Evolutionary conservation across 1,140 invertebrate genomes (phyloP), one percentile per base, ranked within the genome.

Genomic region (Lordiphosa stackelbergi): DNA sequence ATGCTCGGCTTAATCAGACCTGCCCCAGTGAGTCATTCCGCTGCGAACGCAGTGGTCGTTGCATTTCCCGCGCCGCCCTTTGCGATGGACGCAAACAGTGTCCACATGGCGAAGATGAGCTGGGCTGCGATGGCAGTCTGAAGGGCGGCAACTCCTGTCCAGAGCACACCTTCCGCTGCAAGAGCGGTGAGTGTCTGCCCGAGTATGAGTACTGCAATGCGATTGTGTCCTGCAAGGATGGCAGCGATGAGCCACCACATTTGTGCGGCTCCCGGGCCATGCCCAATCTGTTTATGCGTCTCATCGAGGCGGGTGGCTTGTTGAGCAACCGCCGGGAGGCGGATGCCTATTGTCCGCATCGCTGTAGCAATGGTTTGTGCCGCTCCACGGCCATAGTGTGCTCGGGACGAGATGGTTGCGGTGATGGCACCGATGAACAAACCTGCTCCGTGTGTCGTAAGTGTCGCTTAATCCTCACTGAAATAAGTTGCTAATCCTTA

Each of bases 151-250:
- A 84, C 75, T 89, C 90, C 28, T 95, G 94, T 85, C 94, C 94
- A n/a, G 89, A 91, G 36, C 91, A 94, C 60, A 94, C 94, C 2
- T 95, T 95, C 88, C 91, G 93, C 55, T 97, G 95, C 83, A 91
- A 91, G 51, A 94, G 94, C 63, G 95, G 95, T 3, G 93, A 94
- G 71, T 97, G 95, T 75, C 86, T 96, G 37, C 95, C 95, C 0
- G 95, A 94, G 70, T 96, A 95, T 84, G 94, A 95, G 81, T 96
- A 96, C 88, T 97, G 95, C 88, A 97, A 97, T 87, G 94, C 95
- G 0, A 93, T 96, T 40, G 90, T 95, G 8, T 92, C 94, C 41
- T 96, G 95, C 87, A 91, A 91, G 54, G 95, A 97, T 88, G 94
- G 92, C 6, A 95, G 94, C 66, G 95, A 97, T 84, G 95, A 96